phyloP scores from a whole-genome alignment of 2,888 invertebrate genomes.

The Cacoxenus indagator region DNA sequence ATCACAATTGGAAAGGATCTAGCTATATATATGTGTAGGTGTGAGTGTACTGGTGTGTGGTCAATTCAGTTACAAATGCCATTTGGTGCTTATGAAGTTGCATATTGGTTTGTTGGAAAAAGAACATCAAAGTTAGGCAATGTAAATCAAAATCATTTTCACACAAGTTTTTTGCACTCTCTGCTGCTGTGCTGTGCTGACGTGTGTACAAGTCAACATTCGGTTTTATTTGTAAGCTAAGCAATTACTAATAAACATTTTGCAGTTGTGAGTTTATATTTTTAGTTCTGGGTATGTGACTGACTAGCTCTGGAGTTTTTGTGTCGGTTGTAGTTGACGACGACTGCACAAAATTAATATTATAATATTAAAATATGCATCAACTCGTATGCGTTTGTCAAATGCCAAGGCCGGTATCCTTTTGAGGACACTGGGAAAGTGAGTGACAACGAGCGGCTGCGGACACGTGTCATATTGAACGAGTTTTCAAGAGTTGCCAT shows the following conservation, averaged over 20 bases:
- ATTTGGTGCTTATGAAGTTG: not conserved
- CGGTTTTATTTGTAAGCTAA: constrained; percentile 1
- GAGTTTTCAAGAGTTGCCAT: not conserved
- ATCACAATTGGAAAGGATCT: no score
- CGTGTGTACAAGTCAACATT: constrained; percentile 15
- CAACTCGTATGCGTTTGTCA: not conserved
- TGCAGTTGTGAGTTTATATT: not conserved
- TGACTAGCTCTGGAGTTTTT: not conserved
- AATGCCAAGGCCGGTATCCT: no score
- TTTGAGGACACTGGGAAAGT: no score
- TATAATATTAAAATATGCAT: constrained; percentile 17
- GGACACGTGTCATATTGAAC: not conserved
- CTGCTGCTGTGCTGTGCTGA: not conserved
- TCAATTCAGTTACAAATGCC: no score
- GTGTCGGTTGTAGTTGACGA: not conserved
- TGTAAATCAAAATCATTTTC: not conserved
- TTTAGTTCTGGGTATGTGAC: no score
- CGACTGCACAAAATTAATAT: constrained; percentile 11
- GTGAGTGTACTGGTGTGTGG: no score
- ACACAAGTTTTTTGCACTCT: not conserved
- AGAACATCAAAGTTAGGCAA: not conserved
- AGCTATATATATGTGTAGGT: no score
- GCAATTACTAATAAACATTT: constrained; percentile 1
- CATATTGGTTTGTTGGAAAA: not conserved
- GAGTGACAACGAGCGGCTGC: no score